A percentile compares a stretch with the other conserved stretches of the same genome.
Conservation (phyloP, 2,113 vertebrate genomes). For the Istiophorus platypterus region DNA sequence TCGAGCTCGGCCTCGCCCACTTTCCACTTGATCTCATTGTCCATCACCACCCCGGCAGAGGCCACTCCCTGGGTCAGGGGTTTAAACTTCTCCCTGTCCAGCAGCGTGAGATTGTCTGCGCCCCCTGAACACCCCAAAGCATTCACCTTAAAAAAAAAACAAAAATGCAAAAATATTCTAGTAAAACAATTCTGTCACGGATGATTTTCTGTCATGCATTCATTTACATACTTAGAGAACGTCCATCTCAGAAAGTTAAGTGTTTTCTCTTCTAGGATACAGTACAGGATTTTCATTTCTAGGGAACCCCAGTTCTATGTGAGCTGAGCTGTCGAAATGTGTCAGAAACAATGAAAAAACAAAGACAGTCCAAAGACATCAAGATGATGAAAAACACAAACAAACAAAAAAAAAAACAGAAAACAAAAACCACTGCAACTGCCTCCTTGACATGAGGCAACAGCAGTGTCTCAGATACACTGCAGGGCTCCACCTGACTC, state of each 20-base stretch:
- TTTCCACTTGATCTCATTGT: slow-evolving; percentile 92
- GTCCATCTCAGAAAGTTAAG: not conserved
- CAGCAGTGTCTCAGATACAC: slow-evolving; percentile 19
- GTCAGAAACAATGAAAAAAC: slow-evolving; percentile 29
- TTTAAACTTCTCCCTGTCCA: slow-evolving; percentile 92
- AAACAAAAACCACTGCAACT: not conserved
- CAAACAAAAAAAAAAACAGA: too few species aligned
- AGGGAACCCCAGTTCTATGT: slow-evolving; percentile 4
- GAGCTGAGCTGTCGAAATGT: slow-evolving; percentile 3
- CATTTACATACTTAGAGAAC: not conserved
- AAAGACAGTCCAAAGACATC: slow-evolving; percentile 26
- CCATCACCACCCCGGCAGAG: slow-evolving; percentile 85
- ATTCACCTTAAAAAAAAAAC: slow-evolving; percentile 84
- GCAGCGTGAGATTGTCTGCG: slow-evolving; percentile 88
- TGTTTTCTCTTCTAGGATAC: not conserved
- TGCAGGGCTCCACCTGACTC: slow-evolving; percentile 50
- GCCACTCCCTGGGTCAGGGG: slow-evolving; percentile 85
- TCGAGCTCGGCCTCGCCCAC: slow-evolving; percentile 95
- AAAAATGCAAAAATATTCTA: not conserved
- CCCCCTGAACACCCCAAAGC: slow-evolving; percentile 90
- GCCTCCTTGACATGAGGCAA: not conserved
- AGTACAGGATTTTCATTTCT: not conserved
- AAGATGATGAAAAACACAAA: slow-evolving; percentile 7
- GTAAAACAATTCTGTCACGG: not conserved
- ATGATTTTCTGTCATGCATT: not conserved